Percentiles rank a stretch among this genome's conserved stretches.
Evolutionary conservation across 2,113 vertebrate species (phyloP).

Genomic region (Ptilonorhynchus violaceus): DNA sequence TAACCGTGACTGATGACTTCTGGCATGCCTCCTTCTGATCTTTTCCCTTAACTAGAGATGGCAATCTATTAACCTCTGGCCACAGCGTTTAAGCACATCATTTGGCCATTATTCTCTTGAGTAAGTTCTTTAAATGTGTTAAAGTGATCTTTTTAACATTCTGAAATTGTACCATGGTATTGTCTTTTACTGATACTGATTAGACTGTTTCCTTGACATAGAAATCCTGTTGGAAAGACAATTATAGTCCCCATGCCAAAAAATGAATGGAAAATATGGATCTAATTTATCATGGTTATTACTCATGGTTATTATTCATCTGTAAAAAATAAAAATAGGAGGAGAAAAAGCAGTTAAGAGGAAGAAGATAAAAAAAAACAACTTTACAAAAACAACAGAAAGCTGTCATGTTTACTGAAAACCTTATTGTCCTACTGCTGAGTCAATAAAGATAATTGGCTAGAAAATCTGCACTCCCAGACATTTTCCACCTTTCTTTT

Average conservation of each 20-base stretch:
- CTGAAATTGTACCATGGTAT: not conserved
- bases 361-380: not conserved
- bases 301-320: not conserved
- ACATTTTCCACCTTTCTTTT: not conserved
- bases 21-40: not conserved
- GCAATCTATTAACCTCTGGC: not conserved
- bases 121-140: not conserved
- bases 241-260: not conserved
- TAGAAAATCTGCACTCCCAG: not conserved
- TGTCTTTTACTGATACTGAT: not conserved
- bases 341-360: fast-evolving
- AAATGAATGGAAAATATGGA: not conserved
- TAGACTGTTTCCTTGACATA: not conserved
- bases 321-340: not conserved
- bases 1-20: not conserved
- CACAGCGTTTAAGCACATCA: not conserved
- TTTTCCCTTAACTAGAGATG: not conserved
- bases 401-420: not conserved
- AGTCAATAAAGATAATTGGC: not conserved
- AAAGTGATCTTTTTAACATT: not conserved
- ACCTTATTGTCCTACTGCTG: not conserved
- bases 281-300: not conserved
- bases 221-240: not conserved
- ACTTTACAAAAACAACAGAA: not conserved
- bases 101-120: not conserved